A percentile compares a stretch with the other conserved stretches of the same genome.
Conservation (phyloP, 2,888 invertebrate species). For the Pachymerium ferrugineum region DNA sequence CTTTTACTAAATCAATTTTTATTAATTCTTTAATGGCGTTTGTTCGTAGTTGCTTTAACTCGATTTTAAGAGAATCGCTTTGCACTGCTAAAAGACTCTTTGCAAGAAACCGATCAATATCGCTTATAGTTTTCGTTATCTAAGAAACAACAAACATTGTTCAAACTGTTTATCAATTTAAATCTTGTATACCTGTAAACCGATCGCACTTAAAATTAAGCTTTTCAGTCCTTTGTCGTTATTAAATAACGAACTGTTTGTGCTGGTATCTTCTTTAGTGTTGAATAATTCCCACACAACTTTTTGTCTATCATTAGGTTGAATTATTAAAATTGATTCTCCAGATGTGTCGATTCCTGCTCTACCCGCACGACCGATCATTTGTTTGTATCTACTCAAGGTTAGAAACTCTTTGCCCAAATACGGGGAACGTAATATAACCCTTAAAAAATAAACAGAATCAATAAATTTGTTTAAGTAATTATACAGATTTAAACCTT, state of each 20-base stretch:
- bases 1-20: neutral
- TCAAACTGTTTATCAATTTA: neutral
- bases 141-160: neutral
- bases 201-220: neutral
- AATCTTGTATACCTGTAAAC: neutral
- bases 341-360: constrained; percentile 76
- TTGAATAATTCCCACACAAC: neutral
- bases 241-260: neutral
- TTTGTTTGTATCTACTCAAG: constrained; percentile 82
- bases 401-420: constrained; percentile 69
- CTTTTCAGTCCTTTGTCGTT: neutral
- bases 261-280: neutral
- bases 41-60: neutral
- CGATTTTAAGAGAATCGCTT: neutral
- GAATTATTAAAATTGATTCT: constrained; percentile 81
- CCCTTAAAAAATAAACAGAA: constrained; percentile 10
- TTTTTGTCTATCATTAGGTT: constrained; percentile 52
- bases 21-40: neutral
- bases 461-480: neutral
- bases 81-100: neutral
- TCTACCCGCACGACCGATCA: constrained; percentile 90
- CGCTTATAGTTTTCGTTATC: neutral
- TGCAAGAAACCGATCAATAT: constrained; percentile 16
- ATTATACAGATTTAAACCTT: constrained; percentile 49
- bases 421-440: constrained; percentile 73